A percentile compares a stretch with the other conserved stretches of the same genome.
phyloP scores from a whole-genome alignment of 1,140 invertebrate genomes.

The Bombus balteatus region DNA sequence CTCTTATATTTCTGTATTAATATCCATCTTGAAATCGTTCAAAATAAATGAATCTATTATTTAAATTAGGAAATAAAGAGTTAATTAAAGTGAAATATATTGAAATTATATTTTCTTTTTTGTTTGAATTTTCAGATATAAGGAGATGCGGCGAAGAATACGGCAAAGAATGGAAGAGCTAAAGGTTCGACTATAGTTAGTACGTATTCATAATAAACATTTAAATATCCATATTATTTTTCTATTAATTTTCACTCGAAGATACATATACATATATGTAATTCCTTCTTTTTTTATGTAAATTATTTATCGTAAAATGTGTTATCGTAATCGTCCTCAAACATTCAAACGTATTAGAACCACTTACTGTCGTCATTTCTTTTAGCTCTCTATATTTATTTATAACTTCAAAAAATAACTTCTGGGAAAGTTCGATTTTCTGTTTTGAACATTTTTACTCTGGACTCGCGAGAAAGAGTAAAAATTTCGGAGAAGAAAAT shows the following conservation, averaged over 20 bases:
- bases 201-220: constrained; percentile 40
- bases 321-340: constrained; percentile 1
- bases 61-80: neutral
- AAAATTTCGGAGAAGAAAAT: too few relatives aligned
- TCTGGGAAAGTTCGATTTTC: neutral
- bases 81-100: too few relatives aligned
- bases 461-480: too few relatives aligned
- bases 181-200: constrained; percentile 85
- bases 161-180: constrained; percentile 88
- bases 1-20: neutral
- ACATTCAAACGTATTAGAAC: constrained; percentile 2
- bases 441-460: neutral
- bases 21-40: neutral
- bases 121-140: constrained; percentile 83
- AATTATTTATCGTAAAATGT: constrained; percentile 45
- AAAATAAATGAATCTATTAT: neutral
- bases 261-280: neutral
- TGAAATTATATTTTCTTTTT: neutral
- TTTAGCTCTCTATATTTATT: neutral
- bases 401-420: neutral
- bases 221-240: constrained; percentile 54
- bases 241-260: constrained; percentile 48
- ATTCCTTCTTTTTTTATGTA: constrained; percentile 42
- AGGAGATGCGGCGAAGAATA: constrained; percentile 87
- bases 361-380: neutral